Evolutionary conservation across 2,113 vertebrate genomes (phyloP).

Genomic region (Microtus oregoni): DNA sequence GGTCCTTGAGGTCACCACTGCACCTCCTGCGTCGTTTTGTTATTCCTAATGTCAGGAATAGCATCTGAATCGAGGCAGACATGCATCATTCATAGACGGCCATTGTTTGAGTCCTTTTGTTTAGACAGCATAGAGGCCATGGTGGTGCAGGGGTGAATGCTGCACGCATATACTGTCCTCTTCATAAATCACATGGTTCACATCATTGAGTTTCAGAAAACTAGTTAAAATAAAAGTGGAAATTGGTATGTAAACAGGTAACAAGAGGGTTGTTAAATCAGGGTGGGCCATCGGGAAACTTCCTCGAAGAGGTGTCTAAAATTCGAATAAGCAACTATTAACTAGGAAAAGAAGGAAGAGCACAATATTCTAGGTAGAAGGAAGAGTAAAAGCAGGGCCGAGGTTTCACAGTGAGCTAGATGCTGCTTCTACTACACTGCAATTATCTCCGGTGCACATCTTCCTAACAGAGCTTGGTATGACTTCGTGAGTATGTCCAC

Average conservation of each 20-base stretch:
- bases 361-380: not conserved
- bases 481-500: not conserved
- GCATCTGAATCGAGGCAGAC: not conserved
- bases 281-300: not conserved
- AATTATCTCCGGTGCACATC: not conserved
- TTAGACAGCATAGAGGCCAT: not conserved
- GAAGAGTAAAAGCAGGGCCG: too few relatives aligned
- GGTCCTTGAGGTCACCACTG: not conserved
- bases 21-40: not conserved
- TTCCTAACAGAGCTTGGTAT: not conserved
- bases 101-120: not conserved
- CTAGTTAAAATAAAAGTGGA: not conserved
- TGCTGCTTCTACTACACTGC: too few relatives aligned
- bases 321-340: too few relatives aligned
- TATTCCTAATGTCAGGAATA: not conserved
- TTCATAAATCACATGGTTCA: not conserved
- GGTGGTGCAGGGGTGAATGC: not conserved
- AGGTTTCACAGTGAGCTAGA: too few relatives aligned
- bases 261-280: not conserved
- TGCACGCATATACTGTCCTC: too few relatives aligned
- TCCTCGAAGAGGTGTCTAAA: not conserved
- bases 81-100: not conserved
- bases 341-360: rapidly evolving
- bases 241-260: not conserved
- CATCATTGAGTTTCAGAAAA: not conserved